A percentile compares a stretch with the other conserved stretches of the same genome.
Conservation (phyloP, 2,113 vertebrate species). For the Gulo gulo region DNA sequence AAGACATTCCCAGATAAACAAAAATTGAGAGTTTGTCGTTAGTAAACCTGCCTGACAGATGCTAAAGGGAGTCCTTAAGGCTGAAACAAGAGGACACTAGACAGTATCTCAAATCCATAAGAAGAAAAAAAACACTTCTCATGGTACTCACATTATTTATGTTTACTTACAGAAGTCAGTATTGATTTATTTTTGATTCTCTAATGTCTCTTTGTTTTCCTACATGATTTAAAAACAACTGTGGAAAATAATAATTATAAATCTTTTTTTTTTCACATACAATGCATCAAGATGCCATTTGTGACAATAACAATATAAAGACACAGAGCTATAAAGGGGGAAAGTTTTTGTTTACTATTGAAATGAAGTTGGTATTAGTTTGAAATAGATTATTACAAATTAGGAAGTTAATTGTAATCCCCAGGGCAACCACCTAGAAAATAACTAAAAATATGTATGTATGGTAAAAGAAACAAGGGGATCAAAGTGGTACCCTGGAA, state of each 20-base stretch:
- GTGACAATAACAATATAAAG: not conserved
- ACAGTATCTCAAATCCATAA: not conserved
- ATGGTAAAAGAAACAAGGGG: not conserved
- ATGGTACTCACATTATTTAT: not conserved
- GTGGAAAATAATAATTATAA: not conserved
- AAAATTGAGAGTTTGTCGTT: not conserved
- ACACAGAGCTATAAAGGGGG: not conserved
- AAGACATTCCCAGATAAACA: not conserved
- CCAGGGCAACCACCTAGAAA: not conserved
- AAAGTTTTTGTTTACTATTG: not conserved
- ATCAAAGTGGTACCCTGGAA: not conserved
- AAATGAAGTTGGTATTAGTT: not conserved
- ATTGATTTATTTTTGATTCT: not conserved
- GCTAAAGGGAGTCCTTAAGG: not conserved
- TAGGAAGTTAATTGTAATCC: not conserved
- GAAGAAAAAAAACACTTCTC: not conserved
- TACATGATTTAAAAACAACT: not conserved
- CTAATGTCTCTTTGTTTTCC: not conserved
- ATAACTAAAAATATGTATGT: not conserved
- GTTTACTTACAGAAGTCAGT: not conserved
- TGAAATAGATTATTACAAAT: not conserved
- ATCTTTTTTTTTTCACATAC: not conserved
- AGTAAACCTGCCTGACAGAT: not conserved
- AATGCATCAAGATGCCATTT: not conserved
- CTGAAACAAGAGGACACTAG: not conserved